Base-by-base conservation (phyloP, 2,888 invertebrate genomes). In the Lasioglossum zephyrum region DNA sequence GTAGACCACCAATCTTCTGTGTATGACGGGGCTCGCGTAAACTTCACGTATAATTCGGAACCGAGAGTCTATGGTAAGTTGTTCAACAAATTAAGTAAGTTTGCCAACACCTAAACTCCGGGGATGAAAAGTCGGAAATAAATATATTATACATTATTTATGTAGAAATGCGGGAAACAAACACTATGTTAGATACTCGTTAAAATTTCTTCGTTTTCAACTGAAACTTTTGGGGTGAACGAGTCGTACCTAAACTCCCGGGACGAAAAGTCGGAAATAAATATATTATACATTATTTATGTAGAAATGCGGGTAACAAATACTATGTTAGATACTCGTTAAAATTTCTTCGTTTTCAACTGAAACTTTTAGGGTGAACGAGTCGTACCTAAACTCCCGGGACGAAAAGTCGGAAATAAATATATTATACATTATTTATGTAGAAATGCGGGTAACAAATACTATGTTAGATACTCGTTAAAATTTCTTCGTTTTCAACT, bases 61-160 rank as follows among this genome's bases (percentile, higher is more conserved):
- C 11, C 75, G n/a, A 5, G 5, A 44, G 6, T 47, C 39, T 5
- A 47, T 39, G 4, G 41, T 41, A 41, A 72, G 5, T 39, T 53
- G 16, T 11, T 31, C 16, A 53, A 83, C 13, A 63, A 73, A 66
- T 57, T 53, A 53, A 22, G 76, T 81, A 76, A 73, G 53, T 60
- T 69, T 22, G 31, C 31, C 31, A 31, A 31, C 31, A 31, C 31
- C 31, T 31, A 31, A 31, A 31, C 31, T 31, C 31, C 31, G 0
- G 31, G 31, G 31, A 31, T 1, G 18, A 41, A 41, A 9, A 41
- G 9, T 44, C 11, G 11, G 2, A 41, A 41, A 41, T 41, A 41
- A 41, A 41, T 41, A 41, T 11, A 11, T 41, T 11, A 41, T 9
- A 41, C 41, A 9, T 41, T 41, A 41, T 41, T 41, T 41, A 41